These are phyloP conservation scores for Charaxes varanes DNA, from an alignment of 1,140 invertebrate species.

Conservation along the genomic window DNA sequence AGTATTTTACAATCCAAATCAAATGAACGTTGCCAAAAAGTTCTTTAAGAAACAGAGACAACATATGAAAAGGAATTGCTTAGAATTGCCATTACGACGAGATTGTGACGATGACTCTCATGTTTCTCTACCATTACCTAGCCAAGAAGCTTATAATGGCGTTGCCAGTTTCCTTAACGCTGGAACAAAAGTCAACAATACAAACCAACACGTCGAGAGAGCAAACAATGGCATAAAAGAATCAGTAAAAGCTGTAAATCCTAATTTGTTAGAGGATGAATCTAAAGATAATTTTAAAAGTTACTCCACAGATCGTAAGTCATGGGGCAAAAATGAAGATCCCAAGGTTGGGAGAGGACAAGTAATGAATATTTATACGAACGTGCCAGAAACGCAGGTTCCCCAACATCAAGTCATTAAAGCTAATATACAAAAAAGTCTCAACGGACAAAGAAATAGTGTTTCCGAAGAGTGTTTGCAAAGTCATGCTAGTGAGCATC, in stretches of 20 bases:
- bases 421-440: constrained; percentile 46
- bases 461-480: constrained; percentile 64
- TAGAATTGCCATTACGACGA: constrained; percentile 79
- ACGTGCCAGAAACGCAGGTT: constrained; percentile 81
- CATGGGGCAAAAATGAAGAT: constrained; percentile 50
- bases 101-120: constrained; percentile 78
- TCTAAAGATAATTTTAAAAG: constrained; percentile 66
- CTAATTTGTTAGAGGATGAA: constrained; percentile 79
- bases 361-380: constrained; percentile 84
- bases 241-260: constrained; percentile 64
- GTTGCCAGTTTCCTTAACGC: constrained; percentile 80
- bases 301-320: constrained; percentile 47
- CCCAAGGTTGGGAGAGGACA: constrained; percentile 67
- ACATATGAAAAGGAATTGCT: constrained; percentile 84
- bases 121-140: constrained; percentile 68
- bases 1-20: constrained; percentile 94
- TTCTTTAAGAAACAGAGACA: constrained; percentile 92
- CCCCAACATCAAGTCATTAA: constrained; percentile 76
- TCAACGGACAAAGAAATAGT: constrained; percentile 52
- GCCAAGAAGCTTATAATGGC: constrained; percentile 74
- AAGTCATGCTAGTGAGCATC: constrained; percentile 51
- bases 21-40: constrained; percentile 92
- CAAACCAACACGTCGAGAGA: constrained; percentile 82
- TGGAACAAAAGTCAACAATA: constrained; percentile 85
- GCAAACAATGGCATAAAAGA: constrained; percentile 72